Base-by-base conservation (phyloP, 2,113 vertebrate species). In the Callaeas wilsoni region DNA sequence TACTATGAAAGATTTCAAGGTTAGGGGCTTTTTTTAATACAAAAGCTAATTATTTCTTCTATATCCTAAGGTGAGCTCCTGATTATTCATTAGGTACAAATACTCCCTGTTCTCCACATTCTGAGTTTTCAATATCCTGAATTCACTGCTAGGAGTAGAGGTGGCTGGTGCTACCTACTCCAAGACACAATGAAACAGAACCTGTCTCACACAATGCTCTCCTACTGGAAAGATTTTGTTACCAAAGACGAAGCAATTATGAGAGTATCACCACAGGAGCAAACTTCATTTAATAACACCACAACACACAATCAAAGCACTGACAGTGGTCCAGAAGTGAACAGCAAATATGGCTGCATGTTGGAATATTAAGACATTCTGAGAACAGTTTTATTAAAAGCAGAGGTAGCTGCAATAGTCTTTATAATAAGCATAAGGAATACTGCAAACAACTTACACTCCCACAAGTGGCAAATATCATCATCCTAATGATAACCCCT, bases 361-460 rank as follows among this genome's bases (percentile, higher is more conserved):
- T 3, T 67, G 33, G 23, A 70, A 16, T 41, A 73, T 37, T 44
- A 87, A 65, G n/a, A 82, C 1, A 4, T 50, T 74, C 44, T 46
- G 37, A 69, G 14, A 83, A 76, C 0, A 7, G 16, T 50, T 89
- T 69, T 49, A 86, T 49, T 87, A 84, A 80, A 84, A 92, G 74
- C 41, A 94, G 63, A 80, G 18, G 26, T 76, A 83, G 46, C 41
- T 44, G 12, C 8, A 62, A 46, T 6, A n/a, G 19, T 76, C 44
- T 65, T 73, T 53, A 32, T 50, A 84, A 86, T 67, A 90, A 90
- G 93, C 67, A 78, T 69, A 75, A 85, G 68, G 84, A 97, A 97
- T 64, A 96, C 32, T 88, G 86, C 75, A 94, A 84, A 94, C 82
- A 97, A 90, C 35, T 90, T 94, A 94, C 37, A 75, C 16, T 74